Conservation (phyloP, 2,888 invertebrate genomes). For the Patella depressa region DNA sequence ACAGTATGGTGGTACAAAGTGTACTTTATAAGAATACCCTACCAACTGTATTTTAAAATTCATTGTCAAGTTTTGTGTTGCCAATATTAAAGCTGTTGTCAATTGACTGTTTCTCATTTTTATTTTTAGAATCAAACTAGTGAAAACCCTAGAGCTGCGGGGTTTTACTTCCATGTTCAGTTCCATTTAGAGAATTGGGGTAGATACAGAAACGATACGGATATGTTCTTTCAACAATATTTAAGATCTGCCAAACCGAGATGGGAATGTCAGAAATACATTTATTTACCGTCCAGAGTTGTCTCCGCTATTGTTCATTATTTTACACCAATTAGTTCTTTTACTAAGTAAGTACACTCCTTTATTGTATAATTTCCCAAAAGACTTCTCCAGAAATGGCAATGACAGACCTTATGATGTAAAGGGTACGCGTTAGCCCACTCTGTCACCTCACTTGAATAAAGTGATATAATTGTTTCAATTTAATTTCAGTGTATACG, state of each 20-base stretch:
- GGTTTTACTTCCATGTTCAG: conserved; percentile 20
- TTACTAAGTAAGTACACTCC: background rate
- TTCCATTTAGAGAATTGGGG: conserved; percentile 19
- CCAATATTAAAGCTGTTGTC: too few relatives aligned
- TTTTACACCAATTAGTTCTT: background rate
- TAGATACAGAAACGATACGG: background rate
- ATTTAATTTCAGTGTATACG: background rate
- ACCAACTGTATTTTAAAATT: too few relatives aligned
- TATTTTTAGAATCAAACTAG: background rate
- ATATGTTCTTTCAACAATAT: background rate
- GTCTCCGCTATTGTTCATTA: background rate
- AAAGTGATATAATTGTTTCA: too few relatives aligned
- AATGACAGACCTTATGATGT: too few relatives aligned
- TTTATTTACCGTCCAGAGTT: background rate
- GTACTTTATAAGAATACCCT: too few relatives aligned
- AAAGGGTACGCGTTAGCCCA: too few relatives aligned
- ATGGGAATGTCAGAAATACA: background rate
- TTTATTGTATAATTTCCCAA: background rate
- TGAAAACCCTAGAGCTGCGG: conserved; percentile 13
- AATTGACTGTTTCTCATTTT: background rate
- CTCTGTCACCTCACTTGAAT: too few relatives aligned
- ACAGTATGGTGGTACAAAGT: too few relatives aligned
- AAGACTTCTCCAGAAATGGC: background rate
- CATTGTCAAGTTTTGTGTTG: too few relatives aligned
- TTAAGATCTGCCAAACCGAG: background rate